Conservation (phyloP, 1,140 invertebrate genomes). For the Pseudomyrmex dendroicus region DNA sequence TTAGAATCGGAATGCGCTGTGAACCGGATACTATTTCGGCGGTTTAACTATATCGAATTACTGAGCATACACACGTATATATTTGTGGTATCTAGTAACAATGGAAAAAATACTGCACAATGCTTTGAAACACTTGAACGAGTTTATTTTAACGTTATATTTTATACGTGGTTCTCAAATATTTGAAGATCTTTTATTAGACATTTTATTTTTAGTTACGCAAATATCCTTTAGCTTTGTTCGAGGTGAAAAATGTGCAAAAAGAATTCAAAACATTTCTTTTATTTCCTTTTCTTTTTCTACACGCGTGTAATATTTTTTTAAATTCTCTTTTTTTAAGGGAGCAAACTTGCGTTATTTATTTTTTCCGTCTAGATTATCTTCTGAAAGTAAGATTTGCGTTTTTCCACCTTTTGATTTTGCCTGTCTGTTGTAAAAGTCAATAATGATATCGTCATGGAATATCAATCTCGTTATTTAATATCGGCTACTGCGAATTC, state of each 20-base stretch:
- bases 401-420: background rate
- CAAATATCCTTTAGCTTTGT: background rate
- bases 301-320: background rate
- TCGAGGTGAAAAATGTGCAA: background rate
- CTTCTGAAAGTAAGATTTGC: slow-evolving; percentile 51
- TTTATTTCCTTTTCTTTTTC: background rate
- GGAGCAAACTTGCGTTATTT: slow-evolving; percentile 10
- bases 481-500: slow-evolving; percentile 66
- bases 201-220: background rate
- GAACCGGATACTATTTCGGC: background rate
- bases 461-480: slow-evolving; percentile 72
- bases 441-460: slow-evolving; percentile 48
- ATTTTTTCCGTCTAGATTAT: slow-evolving; percentile 17
- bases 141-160: background rate
- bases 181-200: background rate
- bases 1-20: slow-evolving; percentile 25
- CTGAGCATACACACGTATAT: background rate
- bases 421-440: background rate
- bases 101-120: background rate
- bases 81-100: background rate
- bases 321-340: background rate
- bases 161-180: background rate
- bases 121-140: background rate
- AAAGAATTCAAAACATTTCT: background rate
- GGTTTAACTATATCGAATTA: slow-evolving; percentile 29